Conservation (phyloP, 2,888 invertebrate genomes). For the Nineta flava region DNA sequence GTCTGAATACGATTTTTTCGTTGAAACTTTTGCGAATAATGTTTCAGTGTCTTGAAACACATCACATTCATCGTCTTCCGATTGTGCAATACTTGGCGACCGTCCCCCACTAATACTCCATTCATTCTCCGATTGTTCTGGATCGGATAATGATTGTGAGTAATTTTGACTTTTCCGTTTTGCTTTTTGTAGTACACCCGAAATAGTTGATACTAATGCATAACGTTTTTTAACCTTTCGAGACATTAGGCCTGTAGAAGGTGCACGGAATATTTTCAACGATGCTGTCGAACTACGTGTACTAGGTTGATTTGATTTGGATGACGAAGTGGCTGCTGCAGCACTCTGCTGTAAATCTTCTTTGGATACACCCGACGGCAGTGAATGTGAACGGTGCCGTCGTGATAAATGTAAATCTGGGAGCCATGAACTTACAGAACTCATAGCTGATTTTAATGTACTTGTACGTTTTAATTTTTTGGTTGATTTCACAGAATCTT, state of each 20-base stretch:
- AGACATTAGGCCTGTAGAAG: conserved; percentile 15
- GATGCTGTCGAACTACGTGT: conserved; percentile 19
- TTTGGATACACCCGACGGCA: conserved; percentile 54
- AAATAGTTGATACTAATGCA: conserved; percentile 67
- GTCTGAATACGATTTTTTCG: conserved; percentile 21
- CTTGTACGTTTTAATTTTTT: conserved; percentile 54
- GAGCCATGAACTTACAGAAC: conserved; percentile 61
- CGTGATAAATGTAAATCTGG: conserved; percentile 67
- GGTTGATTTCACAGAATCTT: conserved; percentile 33
- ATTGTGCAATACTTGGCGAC: conserved; percentile 51
- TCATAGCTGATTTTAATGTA: conserved; percentile 65
- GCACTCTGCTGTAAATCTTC: conserved; percentile 34
- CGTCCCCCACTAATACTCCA: conserved; percentile 37
- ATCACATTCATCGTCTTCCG: conserved; percentile 46
- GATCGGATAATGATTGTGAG: conserved; percentile 53
- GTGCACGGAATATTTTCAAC: conserved; percentile 5
- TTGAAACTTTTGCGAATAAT: conserved; percentile 46
- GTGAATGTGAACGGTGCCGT: conserved; percentile 64
- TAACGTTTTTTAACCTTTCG: conserved; percentile 58
- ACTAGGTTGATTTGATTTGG: conserved; percentile 15
- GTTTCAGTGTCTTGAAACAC: conserved; percentile 51
- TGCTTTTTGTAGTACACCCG: conserved; percentile 72
- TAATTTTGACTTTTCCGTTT: conserved; percentile 46
- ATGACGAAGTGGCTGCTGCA: conserved; percentile 23
- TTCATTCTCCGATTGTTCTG: conserved; percentile 61